A percentile compares a stretch with the other conserved stretches of the same genome.
Conservation (phyloP, 2,888 invertebrate species). For the Heliconius erato region DNA sequence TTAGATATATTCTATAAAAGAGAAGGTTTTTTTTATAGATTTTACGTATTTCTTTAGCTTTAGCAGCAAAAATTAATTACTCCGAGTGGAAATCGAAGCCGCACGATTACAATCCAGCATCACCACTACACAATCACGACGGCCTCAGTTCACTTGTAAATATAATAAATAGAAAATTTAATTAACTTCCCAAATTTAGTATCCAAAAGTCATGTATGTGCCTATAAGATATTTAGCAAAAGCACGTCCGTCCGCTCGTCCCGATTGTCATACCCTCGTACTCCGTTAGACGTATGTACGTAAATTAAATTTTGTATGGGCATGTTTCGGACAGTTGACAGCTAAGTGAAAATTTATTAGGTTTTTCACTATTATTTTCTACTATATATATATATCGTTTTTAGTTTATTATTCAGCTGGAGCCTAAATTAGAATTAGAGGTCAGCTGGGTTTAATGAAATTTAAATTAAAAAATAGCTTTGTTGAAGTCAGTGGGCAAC, state of each 20-base stretch:
- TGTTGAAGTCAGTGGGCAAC: neutral
- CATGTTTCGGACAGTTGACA: conserved; percentile 19
- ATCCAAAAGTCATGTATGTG: conserved; percentile 16
- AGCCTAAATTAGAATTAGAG: neutral
- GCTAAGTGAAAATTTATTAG: conserved; percentile 10
- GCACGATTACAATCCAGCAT: too few relatives aligned
- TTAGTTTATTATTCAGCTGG: neutral
- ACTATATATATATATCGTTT: neutral
- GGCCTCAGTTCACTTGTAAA: neutral
- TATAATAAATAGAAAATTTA: neutral
- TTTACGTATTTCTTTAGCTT: too few relatives aligned
- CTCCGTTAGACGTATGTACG: conserved; percentile 18
- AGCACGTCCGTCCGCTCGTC: conserved; percentile 2
- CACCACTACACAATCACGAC: too few relatives aligned
- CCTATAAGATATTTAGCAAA: neutral
- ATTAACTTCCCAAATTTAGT: neutral
- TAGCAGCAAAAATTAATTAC: too few relatives aligned
- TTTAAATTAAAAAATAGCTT: neutral
- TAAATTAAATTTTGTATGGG: conserved; percentile 19
- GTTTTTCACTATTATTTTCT: conserved; percentile 6
- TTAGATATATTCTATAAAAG: too few relatives aligned
- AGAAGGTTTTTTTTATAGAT: too few relatives aligned
- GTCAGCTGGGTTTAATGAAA: neutral
- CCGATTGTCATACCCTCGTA: conserved; percentile 15
- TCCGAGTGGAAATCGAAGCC: too few relatives aligned